Evolutionary conservation across 2,888 invertebrate species (phyloP), one percentile per base, ranked within the genome.

Genomic region (Cerceris rybyensis): DNA sequence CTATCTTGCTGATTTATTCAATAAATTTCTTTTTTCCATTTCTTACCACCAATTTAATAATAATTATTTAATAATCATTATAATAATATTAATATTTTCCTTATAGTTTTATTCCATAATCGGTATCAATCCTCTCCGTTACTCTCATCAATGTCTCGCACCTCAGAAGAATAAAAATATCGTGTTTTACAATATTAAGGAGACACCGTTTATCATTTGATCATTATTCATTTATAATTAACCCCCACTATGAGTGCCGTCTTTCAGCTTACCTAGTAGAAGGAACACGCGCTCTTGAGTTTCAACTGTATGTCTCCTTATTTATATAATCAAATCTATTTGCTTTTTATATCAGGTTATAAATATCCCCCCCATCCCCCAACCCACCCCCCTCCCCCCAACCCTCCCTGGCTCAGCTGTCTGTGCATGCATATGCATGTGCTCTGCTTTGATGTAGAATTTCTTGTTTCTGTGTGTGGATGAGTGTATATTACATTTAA

Each of bases 131-230:
- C 83, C 80, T 88, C 84, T 78, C 69, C 70, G 71, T 76, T 69
- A 75, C 86, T 87, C 79, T 86, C 84, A 81, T 87, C 87, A 85
- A 86, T 86, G 85, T 89, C 86, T 87, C 88, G 85, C 87, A 88
- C 86, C 87, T 89, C 88, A 87, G 88, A 88, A 88, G 90, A 91
- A 91, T 88, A 91, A 91, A 91, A 91, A 90, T 91, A 91, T 89
- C 88, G 88, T 76, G 87, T 86, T 88, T 88, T 85, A 87, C 87
- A 86, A 86, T 89, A 86, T 89, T 87, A 87, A 89, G 89, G 90
- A 89, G 88, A 88, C 87, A 87, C 85, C 14, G 67, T 63, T 86
- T 85, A 86, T 85, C 86, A 84, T 86, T 86, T 87, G 78, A 87
- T 86, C 83, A 82, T 86, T 81, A 84, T 84, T 76, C 86, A 82